These are phyloP conservation scores for Fratercula arctica DNA, from an alignment of 2,797 vertebrate genomes.

Conservation along the genomic window DNA sequence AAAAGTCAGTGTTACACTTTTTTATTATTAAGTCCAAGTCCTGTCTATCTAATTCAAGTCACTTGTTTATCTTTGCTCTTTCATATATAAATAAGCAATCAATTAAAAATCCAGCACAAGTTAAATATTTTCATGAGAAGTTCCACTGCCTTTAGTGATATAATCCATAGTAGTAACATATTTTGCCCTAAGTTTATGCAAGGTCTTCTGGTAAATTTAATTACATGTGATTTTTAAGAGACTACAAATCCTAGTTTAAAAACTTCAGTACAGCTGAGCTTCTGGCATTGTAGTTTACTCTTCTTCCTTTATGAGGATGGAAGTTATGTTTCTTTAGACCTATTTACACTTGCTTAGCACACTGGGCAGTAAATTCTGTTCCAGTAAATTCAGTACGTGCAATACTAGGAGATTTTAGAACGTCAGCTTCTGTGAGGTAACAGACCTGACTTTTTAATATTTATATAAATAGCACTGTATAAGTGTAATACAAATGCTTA, in stretches of 20 bases:
- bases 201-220: neutral
- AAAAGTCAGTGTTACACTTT: neutral
- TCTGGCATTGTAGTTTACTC: neutral
- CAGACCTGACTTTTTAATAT: neutral
- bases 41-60: neutral
- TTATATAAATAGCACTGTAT: neutral
- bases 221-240: neutral
- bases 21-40: neutral
- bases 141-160: neutral
- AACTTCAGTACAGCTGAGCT: neutral
- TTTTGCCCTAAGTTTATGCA: neutral
- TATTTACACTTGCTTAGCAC: neutral
- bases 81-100: neutral
- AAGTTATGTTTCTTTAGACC: neutral
- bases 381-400: neutral
- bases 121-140: neutral
- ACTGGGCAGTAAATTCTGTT: neutral
- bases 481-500: neutral
- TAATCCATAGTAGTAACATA: neutral
- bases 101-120: neutral
- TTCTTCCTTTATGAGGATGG: neutral
- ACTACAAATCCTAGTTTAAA: neutral
- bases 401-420: neutral
- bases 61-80: neutral
- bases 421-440: fast-evolving